Evolutionary conservation across 64 coral and sea anemone species (phyloP), one percentile per base, ranked within the genome.

Genomic region (Montipora sp.): DNA sequence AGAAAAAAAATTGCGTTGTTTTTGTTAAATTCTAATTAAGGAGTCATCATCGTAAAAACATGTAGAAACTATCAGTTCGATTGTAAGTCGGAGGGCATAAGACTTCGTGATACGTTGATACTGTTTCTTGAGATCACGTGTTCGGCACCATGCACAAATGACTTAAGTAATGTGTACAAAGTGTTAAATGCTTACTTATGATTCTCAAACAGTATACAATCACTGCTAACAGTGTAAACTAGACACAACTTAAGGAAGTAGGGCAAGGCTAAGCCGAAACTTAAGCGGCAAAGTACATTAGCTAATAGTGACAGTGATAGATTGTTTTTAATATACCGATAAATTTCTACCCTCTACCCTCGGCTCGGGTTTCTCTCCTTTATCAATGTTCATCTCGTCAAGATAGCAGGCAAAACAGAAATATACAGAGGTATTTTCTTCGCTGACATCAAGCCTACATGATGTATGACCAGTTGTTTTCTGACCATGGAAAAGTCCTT

Each of bases 391-490:
- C 82, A 71, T 85, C 82, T 85, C n/a, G 16, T 16, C 15, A 70
- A 85, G 82, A 85, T 85, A 85, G 82, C 65, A 72, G 16, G 4
- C 65, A 46, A 47, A 69, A 68, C 43, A 48, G 60, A 19, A 85
- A 66, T 68, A n/a, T 46, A 13, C 10, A 8, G 65, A 85, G 82
- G 82, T 85, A 71, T 85, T 36, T 36, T 72, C 45, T 15, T 3
- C 21, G 45, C 47, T 85, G 82, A 85, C 16, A 72, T 72, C 80
- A 83, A 58, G 43, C 57, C 65, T 66, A 43, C 47, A 51, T 23
- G 66, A 85, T 85, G 68, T 72, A 85, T 85, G 63, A 72, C 82
- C 82, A 85, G 82, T 85, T 85, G 82, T 85, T 85, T 72, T 51
- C 13, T 20, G 10, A 59, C 18, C 21, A 7, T 50, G 18, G 45